A percentile compares a stretch with the other conserved stretches of the same genome.
phyloP scores from a whole-genome alignment of 2,888 invertebrate species.

The Sminthurinus aureus region DNA sequence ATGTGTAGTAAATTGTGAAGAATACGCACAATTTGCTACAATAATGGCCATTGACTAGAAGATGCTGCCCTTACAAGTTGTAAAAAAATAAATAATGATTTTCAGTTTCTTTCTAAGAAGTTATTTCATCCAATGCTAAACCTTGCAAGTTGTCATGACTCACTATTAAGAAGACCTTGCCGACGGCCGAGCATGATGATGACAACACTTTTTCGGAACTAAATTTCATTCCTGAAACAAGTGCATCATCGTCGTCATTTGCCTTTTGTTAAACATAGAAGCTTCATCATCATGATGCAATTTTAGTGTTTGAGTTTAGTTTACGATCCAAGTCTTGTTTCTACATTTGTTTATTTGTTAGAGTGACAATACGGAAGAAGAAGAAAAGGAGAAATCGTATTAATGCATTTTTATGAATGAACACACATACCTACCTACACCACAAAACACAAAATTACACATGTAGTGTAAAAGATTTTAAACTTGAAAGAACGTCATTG shows the following conservation, averaged over 20 bases:
- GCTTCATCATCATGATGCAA: conserved; percentile 33
- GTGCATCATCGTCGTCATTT: conserved; percentile 15
- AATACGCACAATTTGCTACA: background rate
- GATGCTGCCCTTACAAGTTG: conserved; percentile 9
- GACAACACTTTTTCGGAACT: conserved; percentile 41
- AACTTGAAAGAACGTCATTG: no score
- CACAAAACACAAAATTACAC: background rate
- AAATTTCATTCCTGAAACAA: conserved; percentile 36
- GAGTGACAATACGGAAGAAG: no score
- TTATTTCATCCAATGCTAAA: conserved; percentile 40
- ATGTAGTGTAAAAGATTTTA: no score
- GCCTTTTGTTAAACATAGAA: conserved; percentile 23
- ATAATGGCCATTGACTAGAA: conserved; percentile 18
- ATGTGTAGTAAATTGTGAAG: no score
- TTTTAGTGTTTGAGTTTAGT: background rate
- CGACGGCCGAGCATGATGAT: conserved; percentile 46
- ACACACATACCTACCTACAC: background rate
- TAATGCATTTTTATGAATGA: background rate
- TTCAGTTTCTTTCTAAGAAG: conserved; percentile 31
- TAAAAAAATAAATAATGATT: conserved; percentile 26
- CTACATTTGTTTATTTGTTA: background rate
- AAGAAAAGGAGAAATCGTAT: background rate
- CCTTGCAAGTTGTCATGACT: conserved; percentile 53
- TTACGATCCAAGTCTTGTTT: background rate
- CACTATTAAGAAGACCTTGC: conserved; percentile 48